Conservation (phyloP, 2,113 vertebrate species). For the Xenus cinereus region DNA sequence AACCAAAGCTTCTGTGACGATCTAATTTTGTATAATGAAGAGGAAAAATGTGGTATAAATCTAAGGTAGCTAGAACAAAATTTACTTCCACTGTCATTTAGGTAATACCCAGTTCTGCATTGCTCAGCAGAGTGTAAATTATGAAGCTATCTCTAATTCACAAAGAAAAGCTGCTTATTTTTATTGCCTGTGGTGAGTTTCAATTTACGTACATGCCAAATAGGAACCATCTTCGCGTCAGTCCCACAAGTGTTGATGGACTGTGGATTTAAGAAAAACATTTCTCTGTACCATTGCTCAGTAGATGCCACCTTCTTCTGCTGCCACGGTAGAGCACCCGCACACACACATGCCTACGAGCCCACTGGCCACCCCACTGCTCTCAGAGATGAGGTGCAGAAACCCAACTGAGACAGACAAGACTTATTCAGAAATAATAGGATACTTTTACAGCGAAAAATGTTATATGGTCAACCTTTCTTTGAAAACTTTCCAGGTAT, state of each 20-base stretch:
- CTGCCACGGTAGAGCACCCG: neutral
- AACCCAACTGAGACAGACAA: neutral
- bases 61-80: conserved; percentile 15
- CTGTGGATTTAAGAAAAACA: neutral
- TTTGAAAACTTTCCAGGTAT: conserved; percentile 3
- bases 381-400: neutral
- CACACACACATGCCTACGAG: neutral
- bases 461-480: neutral
- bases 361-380: neutral
- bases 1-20: neutral
- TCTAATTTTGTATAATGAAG: neutral
- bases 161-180: conserved; percentile 31
- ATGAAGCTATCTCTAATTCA: neutral
- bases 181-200: conserved; percentile 13
- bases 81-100: neutral
- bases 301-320: neutral
- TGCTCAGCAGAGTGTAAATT: conserved; percentile 36
- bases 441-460: neutral
- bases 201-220: neutral
- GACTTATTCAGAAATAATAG: neutral
- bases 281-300: neutral
- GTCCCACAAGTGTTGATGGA: neutral
- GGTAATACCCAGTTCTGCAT: conserved; percentile 11
- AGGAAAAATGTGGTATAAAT: conserved; percentile 54
- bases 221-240: neutral